Percentiles rank a stretch among this genome's conserved stretches.
Evolutionary conservation across 2,797 vertebrate genomes (phyloP).

Genomic region (Muscicapa striata): DNA sequence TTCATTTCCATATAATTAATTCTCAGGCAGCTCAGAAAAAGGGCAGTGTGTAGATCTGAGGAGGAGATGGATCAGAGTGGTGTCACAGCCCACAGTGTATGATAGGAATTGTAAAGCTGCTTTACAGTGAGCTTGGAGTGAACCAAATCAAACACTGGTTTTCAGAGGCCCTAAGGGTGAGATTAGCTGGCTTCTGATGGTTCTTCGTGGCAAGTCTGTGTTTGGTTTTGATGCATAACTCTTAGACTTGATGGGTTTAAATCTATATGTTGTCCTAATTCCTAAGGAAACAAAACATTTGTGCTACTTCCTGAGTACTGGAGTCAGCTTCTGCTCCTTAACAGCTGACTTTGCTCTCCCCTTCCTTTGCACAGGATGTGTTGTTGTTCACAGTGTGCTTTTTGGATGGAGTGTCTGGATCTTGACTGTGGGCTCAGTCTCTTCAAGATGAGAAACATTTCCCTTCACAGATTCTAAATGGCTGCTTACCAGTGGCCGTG

Average conservation of each 20-base stretch:
- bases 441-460: not conserved
- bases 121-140: conserved; percentile 15
- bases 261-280: conserved; percentile 24
- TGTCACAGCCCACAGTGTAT: not conserved
- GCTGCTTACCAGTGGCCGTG: not conserved
- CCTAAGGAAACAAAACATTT: conserved; percentile 58
- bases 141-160: conserved; percentile 26
- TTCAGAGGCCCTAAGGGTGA: not conserved
- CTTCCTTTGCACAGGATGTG: not conserved
- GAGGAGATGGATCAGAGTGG: conserved; percentile 34
- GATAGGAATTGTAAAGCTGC: conserved; percentile 8
- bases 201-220: not conserved
- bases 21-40: conserved; percentile 7
- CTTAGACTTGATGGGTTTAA: not conserved
- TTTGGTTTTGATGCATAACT: not conserved
- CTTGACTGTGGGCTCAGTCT: not conserved
- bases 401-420: not conserved
- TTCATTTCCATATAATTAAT: conserved; percentile 45
- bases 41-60: conserved; percentile 20
- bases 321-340: conserved; percentile 25
- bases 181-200: not conserved
- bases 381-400: not conserved
- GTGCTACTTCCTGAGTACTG: conserved; percentile 32
- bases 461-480: not conserved
- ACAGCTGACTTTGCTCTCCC: not conserved